A percentile compares a stretch with the other conserved stretches of the same genome.
Conservation (phyloP, 2,797 vertebrate genomes). For the Naso thynnoides region DNA sequence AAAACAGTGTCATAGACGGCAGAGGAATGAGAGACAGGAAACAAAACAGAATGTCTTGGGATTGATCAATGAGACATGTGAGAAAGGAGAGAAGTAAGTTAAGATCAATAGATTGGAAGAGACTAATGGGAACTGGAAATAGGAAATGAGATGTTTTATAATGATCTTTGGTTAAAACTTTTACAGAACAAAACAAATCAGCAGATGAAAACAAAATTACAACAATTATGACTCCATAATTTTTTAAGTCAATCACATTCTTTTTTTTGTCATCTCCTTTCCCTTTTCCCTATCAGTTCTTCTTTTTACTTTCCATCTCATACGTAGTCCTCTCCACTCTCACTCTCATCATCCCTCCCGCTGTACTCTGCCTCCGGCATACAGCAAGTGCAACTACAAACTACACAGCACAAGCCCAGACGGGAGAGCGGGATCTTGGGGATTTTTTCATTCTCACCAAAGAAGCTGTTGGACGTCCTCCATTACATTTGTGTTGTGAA, state of each 20-base stretch:
- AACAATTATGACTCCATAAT: conserved; percentile 15
- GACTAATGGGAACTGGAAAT: conserved; percentile 5
- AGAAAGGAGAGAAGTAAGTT: background rate
- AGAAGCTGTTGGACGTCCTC: conserved; percentile 52
- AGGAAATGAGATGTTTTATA: conserved; percentile 3
- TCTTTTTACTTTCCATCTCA: background rate
- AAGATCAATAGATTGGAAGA: conserved; percentile 24
- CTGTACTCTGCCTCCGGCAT: conserved; percentile 19
- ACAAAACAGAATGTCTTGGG: background rate
- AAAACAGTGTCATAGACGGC: conserved; percentile 12
- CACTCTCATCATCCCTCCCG: conserved; percentile 2
- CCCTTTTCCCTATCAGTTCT: background rate
- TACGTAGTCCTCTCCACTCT: background rate
- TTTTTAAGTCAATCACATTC: conserved; percentile 16
- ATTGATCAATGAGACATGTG: conserved; percentile 12
- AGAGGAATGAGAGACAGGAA: conserved; percentile 20
- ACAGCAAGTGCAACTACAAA: conserved; percentile 23
- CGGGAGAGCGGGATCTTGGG: conserved; percentile 6
- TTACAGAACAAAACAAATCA: conserved; percentile 38
- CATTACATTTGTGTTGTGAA: conserved; percentile 33
- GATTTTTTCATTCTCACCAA: conserved; percentile 52
- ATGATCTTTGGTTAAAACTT: conserved; percentile 14
- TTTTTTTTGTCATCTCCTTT: background rate
- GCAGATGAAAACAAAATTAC: conserved; percentile 11
- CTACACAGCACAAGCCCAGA: conserved; percentile 38